Base-by-base conservation (phyloP, 2,888 invertebrate genomes). In the Pristionchus fissidentatus region DNA sequence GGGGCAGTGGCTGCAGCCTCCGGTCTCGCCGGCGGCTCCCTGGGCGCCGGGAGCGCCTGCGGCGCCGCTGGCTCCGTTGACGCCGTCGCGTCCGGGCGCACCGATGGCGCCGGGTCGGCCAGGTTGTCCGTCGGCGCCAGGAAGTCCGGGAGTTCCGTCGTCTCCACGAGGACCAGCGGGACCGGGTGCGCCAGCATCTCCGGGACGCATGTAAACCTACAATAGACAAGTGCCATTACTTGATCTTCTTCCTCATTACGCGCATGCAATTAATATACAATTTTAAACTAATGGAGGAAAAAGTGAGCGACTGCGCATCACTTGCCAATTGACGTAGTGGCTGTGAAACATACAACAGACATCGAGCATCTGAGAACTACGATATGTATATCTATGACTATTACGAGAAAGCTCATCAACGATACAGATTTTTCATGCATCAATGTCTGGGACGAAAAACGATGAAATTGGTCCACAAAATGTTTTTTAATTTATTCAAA, bases 1-100 rank as follows among this genome's bases (percentile, higher is more conserved):
- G 1, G 46, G 70, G 41, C 83, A 83, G 73, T 83, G 83, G 19
- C 43, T 32, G 41, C 83, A 83, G 22, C 55, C 83, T 38, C 83
- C 83, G 43, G 26, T 32, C n/a, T n/a, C n/a, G n/a, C 83, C 83
- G 26, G 43, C 55, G 15, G 46, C 35, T 4, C 83, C 83, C 4
- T 0, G 26, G 5, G 41, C 70, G 29, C 83, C 83, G 22, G 15
- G 41, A n/a, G 19, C 52, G 7, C 83, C 83, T 2, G 38, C 46
- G 3, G 41, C 55, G 0, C 83, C 83, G 22, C 85, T 85, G n/a
- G 80, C 83, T 52, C 88, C 88, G 41, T 84, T 75, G 26, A 86
- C 87, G 29, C 87, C 88, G 38, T 32, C 60, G 38, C 29, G 57
- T n/a, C 83, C 83, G 3, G 38, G 15, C n/a, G 32, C 60, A 10